These are phyloP conservation scores for Eulimnadia texana DNA, from an alignment of 1,140 invertebrate species.

Conservation along the genomic window DNA sequence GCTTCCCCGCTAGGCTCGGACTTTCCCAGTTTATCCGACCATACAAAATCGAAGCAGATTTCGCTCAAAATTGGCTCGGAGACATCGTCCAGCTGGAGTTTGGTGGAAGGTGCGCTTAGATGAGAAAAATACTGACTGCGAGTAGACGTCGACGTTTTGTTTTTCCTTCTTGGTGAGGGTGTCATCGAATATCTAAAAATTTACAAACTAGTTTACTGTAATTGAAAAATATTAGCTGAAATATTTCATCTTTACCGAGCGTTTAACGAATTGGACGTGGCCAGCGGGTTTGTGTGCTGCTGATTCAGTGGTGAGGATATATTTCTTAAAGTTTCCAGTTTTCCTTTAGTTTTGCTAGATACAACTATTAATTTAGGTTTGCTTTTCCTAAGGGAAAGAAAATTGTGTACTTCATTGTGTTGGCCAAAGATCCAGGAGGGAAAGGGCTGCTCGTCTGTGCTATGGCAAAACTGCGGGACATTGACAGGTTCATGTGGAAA, in stretches of 20 bases:
- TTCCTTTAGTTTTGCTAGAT: background rate
- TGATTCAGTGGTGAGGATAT: background rate
- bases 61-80: background rate
- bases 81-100: background rate
- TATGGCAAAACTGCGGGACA: background rate
- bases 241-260: background rate
- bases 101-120: background rate
- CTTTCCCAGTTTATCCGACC: background rate
- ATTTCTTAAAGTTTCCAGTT: background rate
- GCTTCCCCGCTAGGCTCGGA: background rate
- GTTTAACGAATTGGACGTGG: background rate
- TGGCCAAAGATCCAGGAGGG: background rate
- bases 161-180: background rate
- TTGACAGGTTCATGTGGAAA: background rate
- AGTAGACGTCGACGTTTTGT: background rate
- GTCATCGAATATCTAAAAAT: background rate
- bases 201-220: background rate
- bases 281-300: background rate
- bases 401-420: too few species aligned
- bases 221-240: background rate
- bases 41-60: background rate
- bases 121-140: background rate
- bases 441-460: background rate
- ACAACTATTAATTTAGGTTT: too few species aligned
- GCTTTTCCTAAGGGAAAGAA: too few species aligned